These are phyloP conservation scores for Platynereis dumerilii DNA, from an alignment of 2,888 invertebrate species.

Conservation along the genomic window DNA sequence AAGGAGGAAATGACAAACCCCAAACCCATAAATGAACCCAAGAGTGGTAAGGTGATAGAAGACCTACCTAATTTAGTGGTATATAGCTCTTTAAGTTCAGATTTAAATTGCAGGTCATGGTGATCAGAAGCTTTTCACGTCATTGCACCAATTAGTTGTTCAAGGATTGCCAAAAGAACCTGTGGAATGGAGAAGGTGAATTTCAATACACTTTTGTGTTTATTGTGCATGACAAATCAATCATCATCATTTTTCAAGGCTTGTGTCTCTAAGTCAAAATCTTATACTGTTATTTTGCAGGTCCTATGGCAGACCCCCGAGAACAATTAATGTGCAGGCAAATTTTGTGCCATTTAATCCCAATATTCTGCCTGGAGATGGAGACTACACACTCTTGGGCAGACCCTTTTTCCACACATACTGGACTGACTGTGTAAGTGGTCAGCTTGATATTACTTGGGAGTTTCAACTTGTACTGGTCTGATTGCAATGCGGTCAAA, in stretches of 20 bases:
- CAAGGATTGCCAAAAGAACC: slow-evolving; percentile 79
- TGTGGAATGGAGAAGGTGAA: slow-evolving; percentile 84
- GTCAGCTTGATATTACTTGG: neutral
- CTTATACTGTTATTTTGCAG: too few species aligned
- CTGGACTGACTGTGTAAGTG: slow-evolving; percentile 92
- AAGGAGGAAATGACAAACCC: too few species aligned
- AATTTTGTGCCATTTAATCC: slow-evolving; percentile 80
- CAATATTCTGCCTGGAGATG: slow-evolving; percentile 74
- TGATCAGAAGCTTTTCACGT: slow-evolving; percentile 54
- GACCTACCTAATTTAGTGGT: too few species aligned
- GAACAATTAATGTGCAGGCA: slow-evolving; percentile 79
- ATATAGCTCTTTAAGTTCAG: too few species aligned
- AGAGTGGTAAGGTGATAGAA: too few species aligned
- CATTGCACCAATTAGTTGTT: slow-evolving; percentile 47
- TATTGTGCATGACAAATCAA: neutral
- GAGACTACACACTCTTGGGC: slow-evolving; percentile 77
- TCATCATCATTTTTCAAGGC: neutral
- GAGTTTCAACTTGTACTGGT: neutral
- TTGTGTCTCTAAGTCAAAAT: too few species aligned
- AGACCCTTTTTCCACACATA: slow-evolving; percentile 92
- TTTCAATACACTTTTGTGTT: neutral
- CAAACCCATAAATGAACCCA: too few species aligned
- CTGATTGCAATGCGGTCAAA: neutral
- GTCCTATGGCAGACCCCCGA: slow-evolving; percentile 84
- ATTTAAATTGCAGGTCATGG: slow-evolving; percentile 61